Percentiles rank a stretch among this genome's conserved stretches.
phyloP scores from a whole-genome alignment of 2,113 vertebrate genomes.

The Todiramphus saurophagus region DNA sequence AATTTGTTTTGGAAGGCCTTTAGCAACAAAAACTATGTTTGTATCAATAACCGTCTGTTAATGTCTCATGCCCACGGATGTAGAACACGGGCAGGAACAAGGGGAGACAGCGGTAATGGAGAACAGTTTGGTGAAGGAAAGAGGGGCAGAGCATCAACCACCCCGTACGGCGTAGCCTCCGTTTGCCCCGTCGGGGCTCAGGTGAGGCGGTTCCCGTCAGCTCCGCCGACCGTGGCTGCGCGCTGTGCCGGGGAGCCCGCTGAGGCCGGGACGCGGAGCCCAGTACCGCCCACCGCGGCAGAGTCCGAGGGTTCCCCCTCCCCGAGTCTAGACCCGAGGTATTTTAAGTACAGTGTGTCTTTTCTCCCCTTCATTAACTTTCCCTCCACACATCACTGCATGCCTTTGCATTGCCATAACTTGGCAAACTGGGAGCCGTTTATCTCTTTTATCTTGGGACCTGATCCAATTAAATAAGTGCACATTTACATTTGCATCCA shows the following conservation, averaged over 20 bases:
- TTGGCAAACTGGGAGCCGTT: conserved; percentile 85
- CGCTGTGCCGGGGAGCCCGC: neutral
- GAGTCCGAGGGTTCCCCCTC: neutral
- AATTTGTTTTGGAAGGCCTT: conserved; percentile 70
- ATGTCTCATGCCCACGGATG: conserved; percentile 50
- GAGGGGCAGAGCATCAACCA: neutral
- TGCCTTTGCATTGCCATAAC: conserved; percentile 85
- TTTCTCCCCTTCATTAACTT: conserved; percentile 75
- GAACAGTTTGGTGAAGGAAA: neutral
- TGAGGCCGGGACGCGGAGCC: neutral
- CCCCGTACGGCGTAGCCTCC: neutral
- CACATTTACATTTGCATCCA: conserved; percentile 91
- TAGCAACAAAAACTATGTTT: conserved; percentile 69
- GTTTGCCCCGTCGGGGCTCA: neutral
- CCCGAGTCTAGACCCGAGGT: conserved; percentile 59
- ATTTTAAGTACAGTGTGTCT: conserved; percentile 69
- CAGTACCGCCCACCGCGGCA: neutral
- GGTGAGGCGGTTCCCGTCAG: neutral
- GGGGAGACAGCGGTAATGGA: neutral
- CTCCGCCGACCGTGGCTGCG: neutral
- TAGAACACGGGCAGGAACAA: conserved; percentile 54
- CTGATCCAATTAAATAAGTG: conserved; percentile 97
- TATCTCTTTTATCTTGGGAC: conserved; percentile 94
- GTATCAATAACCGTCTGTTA: conserved; percentile 72
- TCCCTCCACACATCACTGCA: conserved; percentile 79